Evolutionary conservation across 2,113 vertebrate species (phyloP).

Genomic region (Oostethus manadensis): DNA sequence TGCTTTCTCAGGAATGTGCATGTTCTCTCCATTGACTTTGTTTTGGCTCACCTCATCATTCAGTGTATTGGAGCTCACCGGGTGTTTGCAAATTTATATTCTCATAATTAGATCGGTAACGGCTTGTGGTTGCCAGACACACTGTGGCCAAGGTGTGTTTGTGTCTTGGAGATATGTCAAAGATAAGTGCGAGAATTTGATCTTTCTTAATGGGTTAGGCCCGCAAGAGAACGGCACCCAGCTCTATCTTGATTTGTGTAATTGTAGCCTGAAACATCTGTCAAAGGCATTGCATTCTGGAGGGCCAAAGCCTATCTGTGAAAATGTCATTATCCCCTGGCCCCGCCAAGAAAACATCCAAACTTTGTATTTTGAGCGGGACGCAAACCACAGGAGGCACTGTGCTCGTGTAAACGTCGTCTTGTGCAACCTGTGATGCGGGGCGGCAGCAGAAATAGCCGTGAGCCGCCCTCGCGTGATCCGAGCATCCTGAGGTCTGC

Average conservation of each 20-base stretch:
- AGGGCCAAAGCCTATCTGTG: constrained; percentile 65
- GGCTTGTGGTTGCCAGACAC: constrained; percentile 57
- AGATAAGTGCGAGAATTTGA: constrained; percentile 65
- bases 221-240: constrained; percentile 43
- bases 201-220: constrained; percentile 58
- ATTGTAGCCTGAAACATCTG: constrained; percentile 68
- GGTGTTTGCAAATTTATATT: constrained; percentile 58
- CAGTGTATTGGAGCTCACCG: constrained; percentile 28
- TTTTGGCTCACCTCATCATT: constrained; percentile 23
- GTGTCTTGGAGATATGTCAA: constrained; percentile 48
- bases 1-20: constrained; percentile 25
- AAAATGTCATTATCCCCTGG: constrained; percentile 72
- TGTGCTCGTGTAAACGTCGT: constrained; percentile 62
- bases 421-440: constrained; percentile 54
- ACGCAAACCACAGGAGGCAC: constrained; percentile 54
- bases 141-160: constrained; percentile 38
- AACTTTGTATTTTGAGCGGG: constrained; percentile 75
- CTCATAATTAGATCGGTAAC: constrained; percentile 54
- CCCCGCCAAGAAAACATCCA: constrained; percentile 70
- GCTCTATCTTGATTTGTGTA: constrained; percentile 64
- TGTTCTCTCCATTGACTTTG: constrained; percentile 19
- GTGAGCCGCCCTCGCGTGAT: constrained; percentile 17
- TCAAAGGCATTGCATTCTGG: constrained; percentile 66
- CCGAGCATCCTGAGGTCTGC: constrained; percentile 47
- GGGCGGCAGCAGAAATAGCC: constrained; percentile 60